Evolutionary conservation across 2,888 invertebrate genomes (phyloP).

Genomic region (Amphiduros pacificus): DNA sequence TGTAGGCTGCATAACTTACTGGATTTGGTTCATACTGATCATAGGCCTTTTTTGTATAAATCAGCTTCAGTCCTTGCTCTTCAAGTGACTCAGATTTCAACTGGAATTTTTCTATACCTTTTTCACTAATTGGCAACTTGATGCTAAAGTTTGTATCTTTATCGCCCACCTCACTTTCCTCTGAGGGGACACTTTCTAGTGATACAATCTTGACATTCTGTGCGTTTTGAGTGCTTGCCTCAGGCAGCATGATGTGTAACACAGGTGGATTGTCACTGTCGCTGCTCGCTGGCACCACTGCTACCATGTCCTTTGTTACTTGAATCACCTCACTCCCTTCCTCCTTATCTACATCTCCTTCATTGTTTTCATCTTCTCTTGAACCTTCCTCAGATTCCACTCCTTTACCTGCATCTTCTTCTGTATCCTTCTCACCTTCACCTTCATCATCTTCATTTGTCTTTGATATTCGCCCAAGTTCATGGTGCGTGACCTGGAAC

Average conservation of each 20-base stretch:
- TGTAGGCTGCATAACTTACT: conserved; percentile 14
- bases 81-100: conserved; percentile 32
- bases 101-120: conserved; percentile 29
- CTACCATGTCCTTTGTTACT: too few species aligned
- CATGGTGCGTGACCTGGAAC: conserved; percentile 55
- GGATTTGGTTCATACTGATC: conserved; percentile 24
- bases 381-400: neutral
- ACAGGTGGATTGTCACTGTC: neutral
- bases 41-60: conserved; percentile 30
- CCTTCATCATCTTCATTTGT: neutral
- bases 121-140: neutral
- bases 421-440: neutral
- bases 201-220: too few species aligned
- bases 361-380: too few species aligned
- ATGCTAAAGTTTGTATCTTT: too few species aligned
- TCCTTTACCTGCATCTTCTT: neutral
- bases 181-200: neutral
- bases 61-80: conserved; percentile 31
- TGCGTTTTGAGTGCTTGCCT: too few species aligned
- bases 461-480: conserved; percentile 46
- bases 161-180: neutral
- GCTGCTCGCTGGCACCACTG: neutral
- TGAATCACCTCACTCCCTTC: neutral
- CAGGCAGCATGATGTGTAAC: neutral
- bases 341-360: neutral